Base-by-base conservation (phyloP, 2,888 invertebrate species). In the Dynastes maya region DNA sequence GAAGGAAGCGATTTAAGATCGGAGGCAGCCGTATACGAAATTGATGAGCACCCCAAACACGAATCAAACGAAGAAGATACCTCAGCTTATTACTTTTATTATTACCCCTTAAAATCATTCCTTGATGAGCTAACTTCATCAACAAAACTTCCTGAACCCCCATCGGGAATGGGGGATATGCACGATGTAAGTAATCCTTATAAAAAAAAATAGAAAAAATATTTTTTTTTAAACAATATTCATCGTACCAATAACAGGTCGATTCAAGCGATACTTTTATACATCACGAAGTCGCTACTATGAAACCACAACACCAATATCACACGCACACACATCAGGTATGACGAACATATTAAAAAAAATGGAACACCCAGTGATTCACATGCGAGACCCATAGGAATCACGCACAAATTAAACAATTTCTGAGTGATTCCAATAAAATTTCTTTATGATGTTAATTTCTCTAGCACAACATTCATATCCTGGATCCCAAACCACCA, bases 41-140 rank as follows among this genome's bases (percentile, higher is more conserved):
- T 89, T 16, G 84, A 85, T 16, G 78, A 79, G 16, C 40, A 22
- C 61, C 11, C 67, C 3, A 72, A 78, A 63, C 80, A 81, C 40
- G 76, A 79, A 4, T 32, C 76, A 4, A 79, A 55, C 51, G 55
- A 64, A 13, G 77, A 71, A 3, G 77, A 79, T 13, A 9, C 79
- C 11, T 71, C 77, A 2, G 79, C 72, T 40, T 90, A 90, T 84
- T 89, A 89, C 82, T 91, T 91, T 83, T 91, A 91, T 83, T 91
- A 90, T 84, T 91, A 90, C 82, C 91, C 91, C 0, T 83, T 91
- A 71, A 90, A 90, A 82, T 89, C 89, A 78, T 90, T 91, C 80
- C 84, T 89, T 80, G 88, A 89, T 80, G 89, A 89, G 80, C 80
- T 87, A 77, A 80, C 85, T n/a, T 85, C 86, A n/a, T 71, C 49